A percentile compares a stretch with the other conserved stretches of the same genome.
These are phyloP conservation scores for Penaeus vannamei DNA, from an alignment of 1,140 invertebrate genomes.

Conservation along the genomic window DNA sequence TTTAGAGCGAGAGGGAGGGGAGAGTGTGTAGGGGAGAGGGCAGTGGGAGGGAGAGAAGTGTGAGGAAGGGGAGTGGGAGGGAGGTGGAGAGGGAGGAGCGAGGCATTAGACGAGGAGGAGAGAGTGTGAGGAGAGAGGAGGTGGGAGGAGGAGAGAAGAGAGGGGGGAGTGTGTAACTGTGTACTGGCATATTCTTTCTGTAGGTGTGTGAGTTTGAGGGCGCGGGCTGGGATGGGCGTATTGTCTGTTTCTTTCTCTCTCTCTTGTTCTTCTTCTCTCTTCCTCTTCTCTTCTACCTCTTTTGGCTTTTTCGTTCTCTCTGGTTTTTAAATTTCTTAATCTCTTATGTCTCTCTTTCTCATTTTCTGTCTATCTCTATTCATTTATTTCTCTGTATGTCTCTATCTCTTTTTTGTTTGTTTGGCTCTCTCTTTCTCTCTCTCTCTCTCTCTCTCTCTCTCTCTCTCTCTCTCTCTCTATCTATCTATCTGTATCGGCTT, in stretches of 20 bases:
- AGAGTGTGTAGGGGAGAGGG: too few species aligned
- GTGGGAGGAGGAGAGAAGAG: too few species aligned
- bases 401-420: background rate
- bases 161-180: too few species aligned
- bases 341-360: background rate
- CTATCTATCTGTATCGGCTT: background rate
- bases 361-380: background rate
- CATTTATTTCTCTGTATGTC: background rate
- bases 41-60: too few species aligned
- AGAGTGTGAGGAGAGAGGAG: too few species aligned
- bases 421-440: background rate
- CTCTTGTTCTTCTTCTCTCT: background rate
- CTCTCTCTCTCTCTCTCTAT: constrained; percentile 12
- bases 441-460: background rate
- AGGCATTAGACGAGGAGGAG: too few species aligned
- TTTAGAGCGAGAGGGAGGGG: too few species aligned
- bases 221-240: background rate
- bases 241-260: constrained; percentile 1
- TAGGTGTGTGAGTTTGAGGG: too few species aligned
- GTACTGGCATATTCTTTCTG: too few species aligned
- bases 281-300: background rate
- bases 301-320: background rate
- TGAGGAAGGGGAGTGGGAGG: too few species aligned
- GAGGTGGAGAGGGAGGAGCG: too few species aligned
- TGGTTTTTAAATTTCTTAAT: background rate